Conservation (phyloP, 2,888 invertebrate genomes). For the Drosophila anomalipes region DNA sequence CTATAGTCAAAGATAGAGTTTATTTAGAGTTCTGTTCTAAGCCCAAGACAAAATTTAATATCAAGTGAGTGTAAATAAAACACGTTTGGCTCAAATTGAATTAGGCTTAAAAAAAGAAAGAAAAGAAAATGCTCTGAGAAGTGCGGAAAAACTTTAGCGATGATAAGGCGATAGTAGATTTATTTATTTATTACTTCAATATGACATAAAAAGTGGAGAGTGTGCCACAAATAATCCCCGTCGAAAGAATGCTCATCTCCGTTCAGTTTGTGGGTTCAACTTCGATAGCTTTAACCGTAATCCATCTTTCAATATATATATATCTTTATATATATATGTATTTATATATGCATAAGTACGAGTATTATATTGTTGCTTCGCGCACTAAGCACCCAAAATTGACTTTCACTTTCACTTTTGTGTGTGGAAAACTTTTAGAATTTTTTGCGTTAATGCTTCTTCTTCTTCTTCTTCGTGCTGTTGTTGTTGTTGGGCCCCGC, state of each 20-base stretch:
- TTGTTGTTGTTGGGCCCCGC: slow-evolving; percentile 32
- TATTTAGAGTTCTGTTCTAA: too few species aligned
- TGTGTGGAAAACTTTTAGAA: slow-evolving; percentile 67
- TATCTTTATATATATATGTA: slow-evolving; percentile 11
- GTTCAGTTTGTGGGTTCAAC: slow-evolving; percentile 11
- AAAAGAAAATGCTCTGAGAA: neutral
- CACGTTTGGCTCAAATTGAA: neutral
- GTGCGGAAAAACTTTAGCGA: neutral
- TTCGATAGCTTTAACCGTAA: slow-evolving; percentile 26
- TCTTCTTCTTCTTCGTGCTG: slow-evolving; percentile 1
- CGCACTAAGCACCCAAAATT: slow-evolving; percentile 46
- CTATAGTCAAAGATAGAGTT: neutral
- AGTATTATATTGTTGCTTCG: slow-evolving; percentile 27
- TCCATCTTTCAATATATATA: slow-evolving; percentile 36
- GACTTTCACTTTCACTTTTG: slow-evolving; percentile 63
- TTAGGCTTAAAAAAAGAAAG: neutral
- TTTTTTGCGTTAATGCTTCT: slow-evolving; percentile 44
- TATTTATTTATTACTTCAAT: neutral
- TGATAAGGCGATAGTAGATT: neutral
- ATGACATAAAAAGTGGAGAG: neutral
- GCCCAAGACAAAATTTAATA: neutral
- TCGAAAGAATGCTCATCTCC: neutral
- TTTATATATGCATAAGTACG: neutral
- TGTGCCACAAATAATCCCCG: neutral
- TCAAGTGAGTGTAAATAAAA: neutral